Evolutionary conservation across 2,888 invertebrate genomes (phyloP).

Genomic region (Eurois occulta): DNA sequence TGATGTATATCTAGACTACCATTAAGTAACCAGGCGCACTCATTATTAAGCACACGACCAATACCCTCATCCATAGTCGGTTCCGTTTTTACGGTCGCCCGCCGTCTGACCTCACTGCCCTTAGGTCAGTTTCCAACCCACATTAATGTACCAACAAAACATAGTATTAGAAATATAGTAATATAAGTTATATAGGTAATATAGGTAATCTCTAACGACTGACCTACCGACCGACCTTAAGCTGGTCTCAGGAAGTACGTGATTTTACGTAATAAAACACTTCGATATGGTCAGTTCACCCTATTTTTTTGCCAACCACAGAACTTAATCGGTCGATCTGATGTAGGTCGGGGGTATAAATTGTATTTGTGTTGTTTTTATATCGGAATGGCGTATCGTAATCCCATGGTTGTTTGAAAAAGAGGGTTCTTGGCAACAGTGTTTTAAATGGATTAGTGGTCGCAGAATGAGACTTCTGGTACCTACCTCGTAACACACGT

Average conservation of each 20-base stretch:
- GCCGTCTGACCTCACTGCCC: slow-evolving; percentile 56
- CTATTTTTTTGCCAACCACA: slow-evolving; percentile 57
- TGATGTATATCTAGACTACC: slow-evolving; percentile 21
- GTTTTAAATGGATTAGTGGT: neutral
- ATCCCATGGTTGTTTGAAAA: slow-evolving; percentile 2
- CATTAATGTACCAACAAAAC: slow-evolving; percentile 44
- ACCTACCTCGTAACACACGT: too few species aligned
- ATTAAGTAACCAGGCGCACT: slow-evolving; percentile 23
- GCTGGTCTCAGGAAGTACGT: slow-evolving; percentile 69
- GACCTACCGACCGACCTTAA: slow-evolving; percentile 41
- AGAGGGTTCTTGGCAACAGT: neutral
- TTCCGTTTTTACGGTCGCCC: slow-evolving; percentile 66
- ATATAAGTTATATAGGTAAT: slow-evolving; percentile 42
- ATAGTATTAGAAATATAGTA: slow-evolving; percentile 45
- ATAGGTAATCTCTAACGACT: slow-evolving; percentile 51
- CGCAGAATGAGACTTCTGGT: neutral
- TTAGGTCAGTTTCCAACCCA: slow-evolving; percentile 57
- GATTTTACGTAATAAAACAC: slow-evolving; percentile 77
- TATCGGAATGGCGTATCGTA: slow-evolving; percentile 7
- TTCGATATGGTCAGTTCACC: slow-evolving; percentile 51
- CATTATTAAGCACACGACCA: slow-evolving; percentile 34
- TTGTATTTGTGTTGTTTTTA: slow-evolving; percentile 71
- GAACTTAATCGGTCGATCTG: slow-evolving; percentile 41
- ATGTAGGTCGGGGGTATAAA: slow-evolving; percentile 74
- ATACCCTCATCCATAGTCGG: slow-evolving; percentile 23